These are phyloP conservation scores for Aphaenogaster rudis DNA, from an alignment of 1,140 invertebrate species.

Conservation along the genomic window DNA sequence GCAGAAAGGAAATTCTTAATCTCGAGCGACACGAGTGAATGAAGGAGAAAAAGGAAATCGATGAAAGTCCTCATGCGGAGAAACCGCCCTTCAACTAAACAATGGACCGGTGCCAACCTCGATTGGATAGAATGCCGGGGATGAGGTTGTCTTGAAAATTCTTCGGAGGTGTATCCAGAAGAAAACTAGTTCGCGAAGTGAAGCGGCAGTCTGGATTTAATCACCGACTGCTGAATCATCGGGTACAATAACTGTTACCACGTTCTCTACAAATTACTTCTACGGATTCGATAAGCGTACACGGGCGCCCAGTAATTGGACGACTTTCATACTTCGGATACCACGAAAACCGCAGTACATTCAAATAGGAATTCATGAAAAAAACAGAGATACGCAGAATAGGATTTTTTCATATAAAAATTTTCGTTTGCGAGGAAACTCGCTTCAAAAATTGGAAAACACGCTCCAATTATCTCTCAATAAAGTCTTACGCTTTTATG, in stretches of 20 bases:
- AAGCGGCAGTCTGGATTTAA: constrained; percentile 49
- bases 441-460: not conserved
- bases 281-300: constrained; percentile 28
- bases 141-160: constrained; percentile 51
- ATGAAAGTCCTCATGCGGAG: constrained; percentile 49
- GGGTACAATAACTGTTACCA: constrained; percentile 21
- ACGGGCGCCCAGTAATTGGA: constrained; percentile 26
- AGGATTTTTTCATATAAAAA: not conserved
- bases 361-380: not conserved
- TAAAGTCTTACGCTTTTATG: not conserved
- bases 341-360: not conserved
- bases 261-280: constrained; percentile 45
- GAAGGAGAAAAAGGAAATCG: constrained; percentile 53
- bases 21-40: constrained; percentile 23
- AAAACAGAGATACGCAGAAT: not conserved
- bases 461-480: not conserved
- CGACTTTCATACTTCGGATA: not conserved
- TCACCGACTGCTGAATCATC: constrained; percentile 42
- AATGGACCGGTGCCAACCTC: constrained; percentile 51
- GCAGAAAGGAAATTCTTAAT: constrained; percentile 49
- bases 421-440: not conserved
- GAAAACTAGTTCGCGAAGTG: constrained; percentile 49
- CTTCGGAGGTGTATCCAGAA: constrained; percentile 15
- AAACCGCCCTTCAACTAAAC: constrained; percentile 63
- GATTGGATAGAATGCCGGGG: not conserved